phyloP scores from a whole-genome alignment of 2,888 invertebrate species.

The Polydrusus pterygomalis region DNA sequence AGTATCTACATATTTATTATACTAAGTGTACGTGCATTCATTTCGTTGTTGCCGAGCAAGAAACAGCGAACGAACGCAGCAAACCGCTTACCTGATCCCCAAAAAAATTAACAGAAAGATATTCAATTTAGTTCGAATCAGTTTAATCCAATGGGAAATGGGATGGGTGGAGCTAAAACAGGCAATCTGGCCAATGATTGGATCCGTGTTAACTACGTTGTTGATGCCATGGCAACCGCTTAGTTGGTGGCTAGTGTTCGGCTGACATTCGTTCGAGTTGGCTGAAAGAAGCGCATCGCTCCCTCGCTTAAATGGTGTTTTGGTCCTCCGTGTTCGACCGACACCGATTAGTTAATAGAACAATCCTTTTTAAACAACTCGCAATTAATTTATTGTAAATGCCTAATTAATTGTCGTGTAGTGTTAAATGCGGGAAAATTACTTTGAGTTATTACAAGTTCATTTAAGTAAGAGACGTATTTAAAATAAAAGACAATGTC shows the following conservation, averaged over 20 bases:
- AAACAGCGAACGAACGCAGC: slow-evolving; percentile 50
- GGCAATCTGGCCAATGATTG: slow-evolving; percentile 70
- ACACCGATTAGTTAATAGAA: slow-evolving; percentile 20
- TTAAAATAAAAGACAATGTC: slow-evolving; percentile 61
- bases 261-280: slow-evolving; percentile 64
- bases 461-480: neutral
- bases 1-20: too few species aligned
- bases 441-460: neutral
- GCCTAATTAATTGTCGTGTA: slow-evolving; percentile 12
- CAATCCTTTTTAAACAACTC: slow-evolving; percentile 15
- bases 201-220: slow-evolving; percentile 66
- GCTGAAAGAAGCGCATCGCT: slow-evolving; percentile 55
- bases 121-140: slow-evolving; percentile 73
- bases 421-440: slow-evolving; percentile 7
- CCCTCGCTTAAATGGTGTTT: slow-evolving; percentile 52
- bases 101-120: slow-evolving; percentile 72
- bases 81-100: slow-evolving; percentile 66
- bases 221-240: slow-evolving; percentile 71
- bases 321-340: slow-evolving; percentile 36
- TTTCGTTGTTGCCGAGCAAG: slow-evolving; percentile 46
- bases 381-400: slow-evolving; percentile 21
- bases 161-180: slow-evolving; percentile 67
- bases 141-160: slow-evolving; percentile 72
- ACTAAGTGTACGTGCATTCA: neutral
- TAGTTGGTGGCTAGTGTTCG: slow-evolving; percentile 66